A percentile compares a stretch with the other conserved stretches of the same genome.
Conservation (phyloP, 2,797 vertebrate species). For the Chrysocyon brachyurus region DNA sequence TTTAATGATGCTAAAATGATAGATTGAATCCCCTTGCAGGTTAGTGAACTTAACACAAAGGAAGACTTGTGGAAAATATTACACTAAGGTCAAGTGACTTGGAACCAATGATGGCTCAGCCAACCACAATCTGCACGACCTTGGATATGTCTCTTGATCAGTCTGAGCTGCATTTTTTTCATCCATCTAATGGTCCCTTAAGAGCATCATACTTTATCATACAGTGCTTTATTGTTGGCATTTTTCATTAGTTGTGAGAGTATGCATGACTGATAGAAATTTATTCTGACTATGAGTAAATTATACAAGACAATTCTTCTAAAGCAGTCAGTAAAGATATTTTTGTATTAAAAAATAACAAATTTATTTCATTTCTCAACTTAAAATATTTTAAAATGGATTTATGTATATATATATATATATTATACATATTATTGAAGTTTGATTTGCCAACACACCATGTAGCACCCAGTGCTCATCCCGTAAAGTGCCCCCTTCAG, state of each 20-base stretch:
- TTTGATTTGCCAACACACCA: no score
- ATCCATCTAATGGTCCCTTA: background rate
- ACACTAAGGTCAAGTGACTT: background rate
- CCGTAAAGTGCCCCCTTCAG: no score
- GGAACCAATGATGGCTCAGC: background rate
- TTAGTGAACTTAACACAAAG: slow-evolving; percentile 24
- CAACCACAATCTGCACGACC: background rate
- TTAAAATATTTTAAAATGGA: slow-evolving; percentile 6
- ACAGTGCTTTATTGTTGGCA: background rate
- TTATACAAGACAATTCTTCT: background rate
- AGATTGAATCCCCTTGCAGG: background rate
- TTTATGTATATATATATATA: no score
- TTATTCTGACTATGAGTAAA: background rate
- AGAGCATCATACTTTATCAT: background rate
- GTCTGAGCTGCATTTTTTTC: background rate
- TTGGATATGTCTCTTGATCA: background rate
- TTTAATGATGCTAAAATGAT: background rate
- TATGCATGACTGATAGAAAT: background rate
- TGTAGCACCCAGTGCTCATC: no score
- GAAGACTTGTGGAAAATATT: background rate
- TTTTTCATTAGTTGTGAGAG: background rate
- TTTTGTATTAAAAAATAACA: background rate
- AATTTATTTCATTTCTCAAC: slow-evolving; percentile 1
- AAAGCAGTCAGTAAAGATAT: background rate
- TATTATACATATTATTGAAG: no score